Evolutionary conservation across 2,888 invertebrate species (phyloP).

Genomic region (Mythimna pallens): DNA sequence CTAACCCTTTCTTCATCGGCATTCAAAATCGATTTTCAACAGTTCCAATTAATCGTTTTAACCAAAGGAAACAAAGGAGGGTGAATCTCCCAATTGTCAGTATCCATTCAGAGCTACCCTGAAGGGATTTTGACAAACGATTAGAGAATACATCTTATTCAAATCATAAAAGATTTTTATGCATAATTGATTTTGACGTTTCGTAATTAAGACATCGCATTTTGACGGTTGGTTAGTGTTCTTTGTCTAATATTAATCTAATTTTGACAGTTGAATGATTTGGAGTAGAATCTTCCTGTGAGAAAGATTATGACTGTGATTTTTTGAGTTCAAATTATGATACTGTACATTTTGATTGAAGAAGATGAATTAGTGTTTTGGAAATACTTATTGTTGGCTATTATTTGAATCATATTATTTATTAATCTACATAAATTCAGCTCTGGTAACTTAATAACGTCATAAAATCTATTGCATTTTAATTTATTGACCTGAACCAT

Average conservation of each 20-base stretch:
- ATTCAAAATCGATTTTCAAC: conserved; percentile 53
- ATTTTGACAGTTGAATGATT: conserved; percentile 81
- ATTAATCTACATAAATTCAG: conserved; percentile 6
- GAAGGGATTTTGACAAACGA: conserved; percentile 80
- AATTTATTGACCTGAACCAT: no score
- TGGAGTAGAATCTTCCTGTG: conserved; percentile 71
- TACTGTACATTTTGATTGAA: conserved; percentile 43
- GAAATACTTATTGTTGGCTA: conserved; percentile 20
- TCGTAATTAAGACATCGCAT: conserved; percentile 65
- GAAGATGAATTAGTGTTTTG: conserved; percentile 59
- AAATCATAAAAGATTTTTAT: conserved; percentile 75
- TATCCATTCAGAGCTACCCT: conserved; percentile 57
- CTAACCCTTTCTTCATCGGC: conserved; percentile 42
- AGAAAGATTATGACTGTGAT: conserved; percentile 69
- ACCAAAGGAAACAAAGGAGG: conserved; percentile 62
- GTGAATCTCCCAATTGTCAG: conserved; percentile 60
- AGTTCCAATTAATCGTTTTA: conserved; percentile 64
- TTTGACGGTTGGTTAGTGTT: conserved; percentile 77
- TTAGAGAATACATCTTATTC: conserved; percentile 83
- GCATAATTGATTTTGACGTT: conserved; percentile 87
- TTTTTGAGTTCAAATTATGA: conserved; percentile 37
- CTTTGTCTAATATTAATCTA: conserved; percentile 77
- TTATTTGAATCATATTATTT: conserved; percentile 13
- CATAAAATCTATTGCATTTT: no score
- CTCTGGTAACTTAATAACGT: no score